Evolutionary conservation across 2,113 vertebrate species (phyloP), one percentile per base, ranked within the genome.

Genomic region (Oryzias javanicus): DNA sequence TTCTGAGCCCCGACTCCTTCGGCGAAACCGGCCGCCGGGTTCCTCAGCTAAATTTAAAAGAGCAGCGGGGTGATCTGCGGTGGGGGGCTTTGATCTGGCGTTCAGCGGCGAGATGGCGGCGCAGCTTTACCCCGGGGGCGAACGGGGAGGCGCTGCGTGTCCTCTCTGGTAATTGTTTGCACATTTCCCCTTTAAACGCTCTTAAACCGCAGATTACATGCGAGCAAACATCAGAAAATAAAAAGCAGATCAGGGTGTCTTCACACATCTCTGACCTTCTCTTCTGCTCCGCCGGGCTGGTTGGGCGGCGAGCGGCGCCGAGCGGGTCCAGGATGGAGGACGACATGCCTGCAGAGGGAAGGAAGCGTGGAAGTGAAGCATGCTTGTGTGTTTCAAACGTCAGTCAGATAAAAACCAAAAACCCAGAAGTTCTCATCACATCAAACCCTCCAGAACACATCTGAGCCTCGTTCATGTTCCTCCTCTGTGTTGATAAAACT

Each of bases 1-100:
- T 41, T 27, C 35, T 22, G 68, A 64, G 46, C 55, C 46, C 59
- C 48, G 35, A 49, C 50, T 60, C 48, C 25, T 29, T 69, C 67
- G 73, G 25, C 59, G 67, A 61, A 81, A 42, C 68, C 25, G 29
- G 69, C 57, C 76, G 65, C 71, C 22, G 72, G 67, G 74, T 62
- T 41, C 44, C 58, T 59, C 57, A 61, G 80, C 76, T 81, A 76
- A 74, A 80, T 83, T 62, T 79, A 78, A 79, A 76, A 77, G 64
- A 5, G 72, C 60, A 14, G 61, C 59, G 51, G 60, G 57, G 29
- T n/a, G 74, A 73, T 69, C 59, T 76, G 60, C 81, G 78, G 81
- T 72, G 68, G 78, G 78, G 82, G 67, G 54, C 55, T 88, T 83
- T 88, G 69, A 86, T 86, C 75, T 72, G 69, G 50, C 55, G 49